phyloP scores from a whole-genome alignment of 2,888 invertebrate species.

The Harmothoe impar region DNA sequence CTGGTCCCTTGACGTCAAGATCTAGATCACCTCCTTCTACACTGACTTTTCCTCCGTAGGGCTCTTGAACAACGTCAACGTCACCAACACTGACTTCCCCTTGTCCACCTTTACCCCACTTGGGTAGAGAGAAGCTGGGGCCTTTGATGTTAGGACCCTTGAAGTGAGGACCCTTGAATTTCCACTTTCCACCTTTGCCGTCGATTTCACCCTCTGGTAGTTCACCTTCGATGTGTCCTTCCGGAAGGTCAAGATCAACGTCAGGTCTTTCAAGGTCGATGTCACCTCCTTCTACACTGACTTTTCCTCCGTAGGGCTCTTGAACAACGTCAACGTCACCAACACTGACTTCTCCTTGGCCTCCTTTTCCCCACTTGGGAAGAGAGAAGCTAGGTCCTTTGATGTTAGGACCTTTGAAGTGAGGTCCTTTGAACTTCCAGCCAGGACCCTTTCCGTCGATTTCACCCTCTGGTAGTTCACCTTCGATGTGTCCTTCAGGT shows the following conservation, averaged over 20 bases:
- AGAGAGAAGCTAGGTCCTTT: conserved; percentile 46
- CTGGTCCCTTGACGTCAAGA: too few species aligned
- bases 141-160: conserved; percentile 44
- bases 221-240: conserved; percentile 44
- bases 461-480: conserved; percentile 27
- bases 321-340: conserved; percentile 28
- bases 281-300: neutral
- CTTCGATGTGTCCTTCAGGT: conserved; percentile 30
- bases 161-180: conserved; percentile 34
- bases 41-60: too few species aligned
- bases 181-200: conserved; percentile 7
- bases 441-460: conserved; percentile 23
- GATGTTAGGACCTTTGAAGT: conserved; percentile 38
- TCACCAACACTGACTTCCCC: too few species aligned
- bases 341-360: conserved; percentile 48
- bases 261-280: neutral
- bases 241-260: conserved; percentile 39
- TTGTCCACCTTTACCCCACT: too few species aligned
- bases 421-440: conserved; percentile 28
- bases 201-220: conserved; percentile 33
- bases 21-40: too few species aligned
- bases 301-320: neutral
- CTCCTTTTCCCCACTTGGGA: conserved; percentile 22
- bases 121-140: conserved; percentile 48
- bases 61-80: too few species aligned